Evolutionary conservation across 2,888 invertebrate genomes (phyloP).

Genomic region (Coenonympha glycerion): DNA sequence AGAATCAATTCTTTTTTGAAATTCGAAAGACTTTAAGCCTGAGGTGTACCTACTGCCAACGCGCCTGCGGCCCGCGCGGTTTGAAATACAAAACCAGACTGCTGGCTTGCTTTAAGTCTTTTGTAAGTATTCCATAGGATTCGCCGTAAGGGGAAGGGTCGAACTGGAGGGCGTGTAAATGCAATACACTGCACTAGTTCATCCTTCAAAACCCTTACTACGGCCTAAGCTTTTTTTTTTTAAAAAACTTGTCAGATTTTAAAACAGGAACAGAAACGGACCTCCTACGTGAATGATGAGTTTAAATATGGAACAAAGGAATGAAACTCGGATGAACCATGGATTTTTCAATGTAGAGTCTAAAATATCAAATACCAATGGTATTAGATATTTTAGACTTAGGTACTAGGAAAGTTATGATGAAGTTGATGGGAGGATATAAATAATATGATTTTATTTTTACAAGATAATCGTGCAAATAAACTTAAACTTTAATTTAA

Average conservation of each 20-base stretch:
- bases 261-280: neutral
- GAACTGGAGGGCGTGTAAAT: conserved; percentile 69
- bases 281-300: neutral
- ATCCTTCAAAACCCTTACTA: conserved; percentile 65
- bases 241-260: conserved; percentile 5
- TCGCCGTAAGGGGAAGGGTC: conserved; percentile 74
- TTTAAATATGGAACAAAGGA: no score
- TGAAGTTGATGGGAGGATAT: no score
- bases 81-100: conserved; percentile 72
- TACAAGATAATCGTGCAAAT: no score
- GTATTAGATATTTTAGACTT: no score
- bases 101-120: conserved; percentile 68
- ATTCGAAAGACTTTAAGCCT: conserved; percentile 52
- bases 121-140: conserved; percentile 73
- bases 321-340: no score
- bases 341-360: no score
- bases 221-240: conserved; percentile 1
- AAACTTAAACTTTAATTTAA: no score
- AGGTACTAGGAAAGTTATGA: no score
- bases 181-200: conserved; percentile 65
- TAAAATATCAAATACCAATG: no score
- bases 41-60: conserved; percentile 42
- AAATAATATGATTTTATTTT: no score
- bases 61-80: conserved; percentile 65
- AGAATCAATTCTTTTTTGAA: conserved; percentile 40